Evolutionary conservation across 2,888 invertebrate genomes (phyloP).

Genomic region (Amphipoea lucens): DNA sequence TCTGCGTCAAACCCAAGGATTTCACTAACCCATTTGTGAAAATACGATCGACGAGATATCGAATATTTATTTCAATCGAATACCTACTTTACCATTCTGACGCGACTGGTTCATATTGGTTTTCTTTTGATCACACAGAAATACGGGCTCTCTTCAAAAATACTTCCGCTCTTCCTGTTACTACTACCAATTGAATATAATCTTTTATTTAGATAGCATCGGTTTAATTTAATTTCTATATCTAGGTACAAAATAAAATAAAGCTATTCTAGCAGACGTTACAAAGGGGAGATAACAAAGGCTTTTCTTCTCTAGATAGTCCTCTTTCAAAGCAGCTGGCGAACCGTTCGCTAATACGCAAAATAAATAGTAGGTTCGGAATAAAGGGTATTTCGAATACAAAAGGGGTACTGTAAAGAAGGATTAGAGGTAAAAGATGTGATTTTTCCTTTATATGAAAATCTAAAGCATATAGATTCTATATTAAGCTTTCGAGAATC

Average conservation of each 20-base stretch:
- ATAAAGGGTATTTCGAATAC: slow-evolving; percentile 4
- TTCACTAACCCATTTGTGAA: neutral
- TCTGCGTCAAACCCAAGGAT: too few relatives aligned
- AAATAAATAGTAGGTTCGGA: neutral
- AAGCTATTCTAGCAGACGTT: neutral
- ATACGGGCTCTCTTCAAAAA: neutral
- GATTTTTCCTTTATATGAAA: neutral
- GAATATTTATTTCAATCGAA: neutral
- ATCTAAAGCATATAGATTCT: too few relatives aligned
- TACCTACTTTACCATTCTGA: neutral
- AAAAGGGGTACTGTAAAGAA: slow-evolving; percentile 6
- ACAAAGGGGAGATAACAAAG: slow-evolving; percentile 4
- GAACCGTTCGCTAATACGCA: neutral
- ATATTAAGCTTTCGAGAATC: too few relatives aligned
- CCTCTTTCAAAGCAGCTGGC: neutral
- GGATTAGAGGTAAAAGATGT: neutral
- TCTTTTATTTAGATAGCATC: neutral
- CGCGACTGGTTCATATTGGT: too few relatives aligned
- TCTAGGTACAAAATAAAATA: neutral
- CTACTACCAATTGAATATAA: neutral
- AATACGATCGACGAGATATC: neutral
- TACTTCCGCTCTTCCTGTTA: too few relatives aligned
- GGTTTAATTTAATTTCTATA: neutral
- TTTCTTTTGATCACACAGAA: neutral
- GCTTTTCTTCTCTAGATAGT: neutral